A percentile compares a stretch with the other conserved stretches of the same genome.
phyloP scores from a whole-genome alignment of 2,797 vertebrate species.

The Sciurus carolinensis region DNA sequence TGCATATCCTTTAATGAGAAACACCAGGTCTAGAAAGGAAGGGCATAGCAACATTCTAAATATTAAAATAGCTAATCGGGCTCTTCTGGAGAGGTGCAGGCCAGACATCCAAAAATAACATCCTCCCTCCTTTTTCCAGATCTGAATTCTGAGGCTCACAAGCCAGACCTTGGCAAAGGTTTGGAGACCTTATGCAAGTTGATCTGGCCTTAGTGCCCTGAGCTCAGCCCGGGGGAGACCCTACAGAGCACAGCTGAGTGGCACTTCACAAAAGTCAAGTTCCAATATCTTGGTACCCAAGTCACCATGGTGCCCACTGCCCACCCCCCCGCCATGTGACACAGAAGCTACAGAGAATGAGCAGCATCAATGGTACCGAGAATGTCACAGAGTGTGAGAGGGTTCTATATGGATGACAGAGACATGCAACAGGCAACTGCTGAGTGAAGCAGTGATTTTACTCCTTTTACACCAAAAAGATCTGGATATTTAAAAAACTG shows the following conservation, averaged over 20 bases:
- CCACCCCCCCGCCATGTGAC: fast-evolving
- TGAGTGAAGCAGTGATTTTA: background rate
- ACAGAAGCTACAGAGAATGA: background rate
- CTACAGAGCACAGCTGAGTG: background rate
- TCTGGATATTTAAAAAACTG: background rate
- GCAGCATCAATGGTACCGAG: fast-evolving
- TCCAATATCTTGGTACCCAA: background rate
- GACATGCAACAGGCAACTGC: background rate
- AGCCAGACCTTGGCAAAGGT: background rate
- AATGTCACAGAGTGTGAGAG: fast-evolving
- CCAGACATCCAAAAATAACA: too few species aligned
- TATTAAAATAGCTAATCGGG: background rate
- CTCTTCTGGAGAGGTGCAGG: background rate
- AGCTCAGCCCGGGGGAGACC: background rate
- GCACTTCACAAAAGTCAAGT: background rate
- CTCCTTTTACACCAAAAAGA: background rate
- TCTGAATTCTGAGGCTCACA: background rate
- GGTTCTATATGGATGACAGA: background rate
- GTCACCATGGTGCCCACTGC: background rate
- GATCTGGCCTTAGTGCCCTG: background rate
- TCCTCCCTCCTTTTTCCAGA: background rate
- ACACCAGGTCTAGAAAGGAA: background rate
- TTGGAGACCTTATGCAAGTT: background rate
- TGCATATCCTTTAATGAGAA: background rate
- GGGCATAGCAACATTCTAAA: background rate